Base-by-base conservation (phyloP, 30 jellyfish, hydroid and myxozoan species). In the Nemopilema nomurai region DNA sequence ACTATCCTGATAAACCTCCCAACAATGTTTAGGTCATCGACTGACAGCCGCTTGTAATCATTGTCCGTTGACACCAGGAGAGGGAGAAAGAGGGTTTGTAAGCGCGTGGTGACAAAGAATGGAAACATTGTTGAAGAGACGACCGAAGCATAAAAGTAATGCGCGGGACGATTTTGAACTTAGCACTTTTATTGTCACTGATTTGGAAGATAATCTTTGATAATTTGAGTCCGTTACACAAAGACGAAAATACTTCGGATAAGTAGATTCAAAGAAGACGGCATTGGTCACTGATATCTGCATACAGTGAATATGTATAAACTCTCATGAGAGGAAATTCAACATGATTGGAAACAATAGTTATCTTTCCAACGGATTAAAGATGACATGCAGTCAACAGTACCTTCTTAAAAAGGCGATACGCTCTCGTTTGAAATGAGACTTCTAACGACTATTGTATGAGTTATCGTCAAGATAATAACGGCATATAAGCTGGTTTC, bases 191-290 rank as follows among this genome's bases (percentile, higher is more conserved):
- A 26, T 49, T 78, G 79, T 31, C 88, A 77, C 79, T 62, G 79
- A 78, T 78, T 78, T 62, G 28, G n/a, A 22, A 67, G 88, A 78
- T 78, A 78, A 78, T 78, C 88, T 20, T 66, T 23, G 52, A 62
- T 78, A 41, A 78, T 78, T 78, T 57, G 88, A 28, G 79, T 78
- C 79, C 18, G 88, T 50, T 49, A 64, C 88, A 78, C 79, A 78
- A 78, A 24, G 79, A 64, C 51, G 70, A 65, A 33, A 64, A 49
- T 16, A 67, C 21, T 22, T 50, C 28, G 22, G 50, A 16, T 21
- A 30, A n/a, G 65, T 23, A 51, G 79, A 22, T 67, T 62, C 88
- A 78, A 64, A 64, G 72, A 53, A 62, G 28, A 49, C 79, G 88
- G 62, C 88, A 78, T 76, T 78, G 26, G 31, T 33, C 62, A 23